Conservation (phyloP, 2,113 vertebrate species). For the Heterochromis multidens region DNA sequence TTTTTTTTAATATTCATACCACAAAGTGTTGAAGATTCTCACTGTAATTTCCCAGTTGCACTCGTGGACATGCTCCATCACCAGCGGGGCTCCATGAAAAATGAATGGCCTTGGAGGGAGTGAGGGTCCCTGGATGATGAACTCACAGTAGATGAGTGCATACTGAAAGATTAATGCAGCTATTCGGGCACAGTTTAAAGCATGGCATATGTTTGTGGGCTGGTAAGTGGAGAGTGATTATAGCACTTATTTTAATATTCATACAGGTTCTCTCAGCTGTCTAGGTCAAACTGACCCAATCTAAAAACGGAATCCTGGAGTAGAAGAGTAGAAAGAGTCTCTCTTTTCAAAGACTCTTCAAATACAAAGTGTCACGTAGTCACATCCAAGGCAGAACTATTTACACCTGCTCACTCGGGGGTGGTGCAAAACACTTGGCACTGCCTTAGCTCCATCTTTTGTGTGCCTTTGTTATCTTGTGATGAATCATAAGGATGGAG, state of each 20-base stretch:
- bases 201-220: constrained; percentile 47
- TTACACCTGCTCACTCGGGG: not conserved
- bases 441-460: not conserved
- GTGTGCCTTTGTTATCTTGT: not conserved
- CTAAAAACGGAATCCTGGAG: not conserved
- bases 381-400: not conserved
- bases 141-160: constrained; percentile 62
- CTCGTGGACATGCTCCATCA: constrained; percentile 38
- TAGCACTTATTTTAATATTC: constrained; percentile 52
- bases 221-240: constrained; percentile 55
- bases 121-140: constrained; percentile 60
- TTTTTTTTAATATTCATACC: constrained; percentile 3
- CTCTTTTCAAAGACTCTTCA: not conserved
- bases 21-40: constrained; percentile 10
- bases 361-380: not conserved
- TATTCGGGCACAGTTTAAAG: constrained; percentile 65
- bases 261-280: not conserved
- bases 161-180: constrained; percentile 68
- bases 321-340: not conserved
- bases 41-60: constrained; percentile 32
- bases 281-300: constrained; percentile 14
- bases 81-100: constrained; percentile 53
- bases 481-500: not conserved
- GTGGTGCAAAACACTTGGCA: not conserved
- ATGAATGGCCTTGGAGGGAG: constrained; percentile 56